Percentiles rank a stretch among this genome's conserved stretches.
Conservation (phyloP, 2,797 vertebrate genomes). For the Tadarida brasiliensis region DNA sequence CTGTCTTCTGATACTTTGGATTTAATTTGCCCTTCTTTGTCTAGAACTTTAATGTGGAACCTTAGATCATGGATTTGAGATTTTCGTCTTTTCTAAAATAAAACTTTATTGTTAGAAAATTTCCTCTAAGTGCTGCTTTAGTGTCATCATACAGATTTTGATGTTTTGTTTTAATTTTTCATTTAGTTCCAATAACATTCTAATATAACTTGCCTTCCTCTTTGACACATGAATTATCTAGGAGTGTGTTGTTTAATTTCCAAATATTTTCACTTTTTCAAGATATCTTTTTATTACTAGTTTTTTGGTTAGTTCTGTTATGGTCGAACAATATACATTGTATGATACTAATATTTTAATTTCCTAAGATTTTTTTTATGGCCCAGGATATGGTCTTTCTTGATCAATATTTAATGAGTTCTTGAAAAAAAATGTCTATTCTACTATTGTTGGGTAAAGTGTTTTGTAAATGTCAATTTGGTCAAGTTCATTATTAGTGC, state of each 20-base stretch:
- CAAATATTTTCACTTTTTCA: constrained; percentile 8
- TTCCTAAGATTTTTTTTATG: constrained; percentile 22
- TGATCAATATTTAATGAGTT: background rate
- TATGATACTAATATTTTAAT: background rate
- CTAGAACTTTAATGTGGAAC: constrained; percentile 25
- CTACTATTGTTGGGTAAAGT: background rate
- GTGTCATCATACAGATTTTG: background rate
- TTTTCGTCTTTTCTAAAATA: background rate
- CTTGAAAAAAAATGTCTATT: constrained; percentile 38
- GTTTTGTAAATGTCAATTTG: background rate
- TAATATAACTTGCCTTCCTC: background rate
- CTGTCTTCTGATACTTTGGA: background rate
- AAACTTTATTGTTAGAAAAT: constrained; percentile 27
- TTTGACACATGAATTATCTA: constrained; percentile 13
- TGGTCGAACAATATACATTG: background rate
- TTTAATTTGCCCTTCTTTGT: constrained; percentile 1
- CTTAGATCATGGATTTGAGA: background rate
- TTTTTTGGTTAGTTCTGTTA: constrained; percentile 38
- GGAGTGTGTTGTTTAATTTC: background rate
- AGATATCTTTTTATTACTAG: background rate
- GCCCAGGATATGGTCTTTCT: background rate
- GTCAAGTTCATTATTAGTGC: background rate
- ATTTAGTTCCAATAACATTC: constrained; percentile 29
- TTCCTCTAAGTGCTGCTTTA: background rate
- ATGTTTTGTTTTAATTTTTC: constrained; percentile 20